Evolutionary conservation across 1,140 invertebrate species (phyloP).

Genomic region (Aphelenchoides besseyi): DNA sequence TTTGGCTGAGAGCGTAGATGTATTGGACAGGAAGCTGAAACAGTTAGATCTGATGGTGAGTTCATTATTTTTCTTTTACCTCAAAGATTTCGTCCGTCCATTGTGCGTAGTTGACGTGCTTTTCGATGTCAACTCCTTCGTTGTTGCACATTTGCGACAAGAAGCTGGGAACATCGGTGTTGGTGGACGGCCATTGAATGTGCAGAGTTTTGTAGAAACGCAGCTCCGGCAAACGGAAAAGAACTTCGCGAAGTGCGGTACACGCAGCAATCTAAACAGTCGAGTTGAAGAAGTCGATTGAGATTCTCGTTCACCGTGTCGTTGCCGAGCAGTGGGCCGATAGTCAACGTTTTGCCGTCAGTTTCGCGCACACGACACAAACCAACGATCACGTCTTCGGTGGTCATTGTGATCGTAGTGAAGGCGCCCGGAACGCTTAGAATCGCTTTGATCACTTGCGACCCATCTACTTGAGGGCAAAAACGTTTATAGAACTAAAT

Average conservation of each 20-base stretch:
- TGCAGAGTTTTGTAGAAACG: not conserved
- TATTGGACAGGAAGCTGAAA: constrained; percentile 16
- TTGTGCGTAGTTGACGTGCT: not conserved
- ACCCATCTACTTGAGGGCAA: not conserved
- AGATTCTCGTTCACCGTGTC: constrained; percentile 5
- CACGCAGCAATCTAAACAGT: constrained; percentile 21
- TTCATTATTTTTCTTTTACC: not conserved
- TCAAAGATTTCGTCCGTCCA: constrained; percentile 4
- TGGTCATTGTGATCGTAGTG: not conserved
- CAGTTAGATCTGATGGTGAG: not conserved
- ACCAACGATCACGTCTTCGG: constrained; percentile 5
- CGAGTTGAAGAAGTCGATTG: not conserved
- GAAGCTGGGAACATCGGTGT: not conserved
- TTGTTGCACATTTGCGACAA: not conserved
- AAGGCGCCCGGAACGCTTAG: not conserved
- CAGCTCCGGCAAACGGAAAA: not conserved
- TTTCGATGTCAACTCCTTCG: not conserved
- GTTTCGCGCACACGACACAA: constrained; percentile 4
- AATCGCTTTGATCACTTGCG: not conserved
- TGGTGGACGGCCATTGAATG: constrained; percentile 2
- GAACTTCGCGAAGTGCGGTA: constrained; percentile 10
- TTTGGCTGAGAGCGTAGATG: constrained; percentile 11
- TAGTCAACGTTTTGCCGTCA: not conserved
- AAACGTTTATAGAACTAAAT: constrained; percentile 1
- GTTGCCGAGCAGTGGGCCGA: constrained; percentile 16